These are phyloP conservation scores for Cherax quadricarinatus DNA, from an alignment of 1,140 invertebrate genomes.

Conservation along the genomic window DNA sequence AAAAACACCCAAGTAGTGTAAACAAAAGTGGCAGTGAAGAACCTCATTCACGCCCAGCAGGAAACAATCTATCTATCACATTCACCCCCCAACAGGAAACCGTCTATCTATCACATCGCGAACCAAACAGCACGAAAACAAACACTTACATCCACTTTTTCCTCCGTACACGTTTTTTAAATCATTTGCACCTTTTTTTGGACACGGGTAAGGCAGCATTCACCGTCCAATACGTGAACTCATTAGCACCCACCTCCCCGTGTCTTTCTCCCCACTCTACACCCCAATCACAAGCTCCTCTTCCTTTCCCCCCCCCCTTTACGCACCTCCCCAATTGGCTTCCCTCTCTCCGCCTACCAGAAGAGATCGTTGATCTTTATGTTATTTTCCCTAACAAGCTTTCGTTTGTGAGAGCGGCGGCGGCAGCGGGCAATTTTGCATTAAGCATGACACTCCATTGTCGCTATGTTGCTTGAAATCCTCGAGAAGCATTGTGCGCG, in stretches of 20 bases:
- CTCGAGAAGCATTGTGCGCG: conserved; percentile 48
- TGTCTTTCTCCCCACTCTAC: no score
- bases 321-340: no score
- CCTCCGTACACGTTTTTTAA: neutral
- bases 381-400: conserved; percentile 47
- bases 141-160: conserved; percentile 33
- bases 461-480: conserved; percentile 47
- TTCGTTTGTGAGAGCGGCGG: conserved; percentile 39
- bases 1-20: no score
- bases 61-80: no score
- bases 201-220: neutral
- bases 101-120: conserved; percentile 22
- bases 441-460: conserved; percentile 58
- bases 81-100: neutral
- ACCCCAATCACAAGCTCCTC: no score
- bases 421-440: conserved; percentile 31
- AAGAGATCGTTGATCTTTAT: conserved; percentile 45
- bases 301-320: neutral
- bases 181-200: no score
- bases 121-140: conserved; percentile 52
- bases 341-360: neutral
- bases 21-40: no score
- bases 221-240: conserved; percentile 18
- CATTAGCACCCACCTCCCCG: neutral
- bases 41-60: no score